Conservation (phyloP, 1,140 invertebrate species). For the Nephotettix cincticeps region DNA sequence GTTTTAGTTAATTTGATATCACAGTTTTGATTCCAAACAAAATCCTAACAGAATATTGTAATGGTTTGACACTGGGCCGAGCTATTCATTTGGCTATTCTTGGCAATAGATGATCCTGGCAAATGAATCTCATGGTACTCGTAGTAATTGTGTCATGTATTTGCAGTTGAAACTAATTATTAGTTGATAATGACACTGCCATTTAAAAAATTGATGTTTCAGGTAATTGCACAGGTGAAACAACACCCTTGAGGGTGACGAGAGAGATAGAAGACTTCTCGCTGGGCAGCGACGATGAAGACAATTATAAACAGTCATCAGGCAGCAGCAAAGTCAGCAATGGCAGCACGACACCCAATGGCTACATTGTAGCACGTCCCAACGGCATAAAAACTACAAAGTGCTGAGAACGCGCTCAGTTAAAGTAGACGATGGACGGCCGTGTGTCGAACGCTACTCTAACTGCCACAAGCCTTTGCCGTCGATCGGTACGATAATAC, state of each 20-base stretch:
- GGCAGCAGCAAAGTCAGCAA: slow-evolving; percentile 51
- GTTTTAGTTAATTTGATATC: too few species aligned
- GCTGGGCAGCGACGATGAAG: slow-evolving; percentile 36
- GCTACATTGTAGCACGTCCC: slow-evolving; percentile 40
- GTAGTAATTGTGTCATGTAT: too few species aligned
- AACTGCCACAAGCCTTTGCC: not conserved
- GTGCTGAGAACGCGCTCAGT: slow-evolving; percentile 3
- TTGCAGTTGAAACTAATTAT: too few species aligned
- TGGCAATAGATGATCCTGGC: too few species aligned
- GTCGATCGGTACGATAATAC: not conserved
- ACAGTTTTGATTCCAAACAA: too few species aligned
- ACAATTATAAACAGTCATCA: slow-evolving; percentile 41
- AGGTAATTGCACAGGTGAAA: slow-evolving; percentile 31
- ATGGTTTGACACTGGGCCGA: too few species aligned
- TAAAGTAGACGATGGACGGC: not conserved
- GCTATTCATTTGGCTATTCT: too few species aligned
- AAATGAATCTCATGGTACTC: too few species aligned
- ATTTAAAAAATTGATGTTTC: too few species aligned
- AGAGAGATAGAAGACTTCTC: slow-evolving; percentile 43
- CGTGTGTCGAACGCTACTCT: not conserved
- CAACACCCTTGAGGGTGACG: slow-evolving; percentile 40
- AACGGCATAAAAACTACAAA: slow-evolving; percentile 38
- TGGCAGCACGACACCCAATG: slow-evolving; percentile 48
- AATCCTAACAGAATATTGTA: too few species aligned
- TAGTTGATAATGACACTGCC: too few species aligned